Evolutionary conservation across 2,113 vertebrate species (phyloP).

Genomic region (Danionella cerebrum): DNA sequence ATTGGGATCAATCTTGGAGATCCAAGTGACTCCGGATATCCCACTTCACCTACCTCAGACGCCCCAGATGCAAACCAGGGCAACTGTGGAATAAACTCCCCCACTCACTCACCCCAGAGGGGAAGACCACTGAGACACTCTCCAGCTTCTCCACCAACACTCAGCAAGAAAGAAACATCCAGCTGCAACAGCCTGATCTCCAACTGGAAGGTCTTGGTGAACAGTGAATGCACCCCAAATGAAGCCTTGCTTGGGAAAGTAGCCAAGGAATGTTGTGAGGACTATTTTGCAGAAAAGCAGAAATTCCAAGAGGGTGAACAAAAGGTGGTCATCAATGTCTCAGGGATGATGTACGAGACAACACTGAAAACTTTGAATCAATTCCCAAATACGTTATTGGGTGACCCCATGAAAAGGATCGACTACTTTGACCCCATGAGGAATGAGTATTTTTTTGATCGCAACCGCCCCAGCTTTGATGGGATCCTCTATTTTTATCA

Average conservation of each 20-base stretch:
- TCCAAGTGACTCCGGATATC: constrained; percentile 74
- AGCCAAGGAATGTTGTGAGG: constrained; percentile 68
- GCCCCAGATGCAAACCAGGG: constrained; percentile 53
- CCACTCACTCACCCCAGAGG: constrained; percentile 50
- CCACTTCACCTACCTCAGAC: constrained; percentile 62
- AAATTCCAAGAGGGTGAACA: constrained; percentile 77
- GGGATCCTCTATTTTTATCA: constrained; percentile 97
- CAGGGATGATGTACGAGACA: constrained; percentile 88
- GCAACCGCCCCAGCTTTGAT: constrained; percentile 95
- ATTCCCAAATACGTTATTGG: constrained; percentile 88
- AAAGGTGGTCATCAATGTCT: constrained; percentile 89
- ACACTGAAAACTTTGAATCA: constrained; percentile 83
- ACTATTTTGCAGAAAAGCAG: constrained; percentile 68
- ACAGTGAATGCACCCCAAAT: constrained; percentile 70
- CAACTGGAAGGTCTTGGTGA: constrained; percentile 74
- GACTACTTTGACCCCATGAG: constrained; percentile 91
- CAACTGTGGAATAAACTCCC: constrained; percentile 46
- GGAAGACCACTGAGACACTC: constrained; percentile 44
- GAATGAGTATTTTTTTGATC: constrained; percentile 95
- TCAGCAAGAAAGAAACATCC: constrained; percentile 63
- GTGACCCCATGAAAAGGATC: constrained; percentile 82
- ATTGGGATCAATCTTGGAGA: constrained; percentile 70
- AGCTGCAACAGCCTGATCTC: constrained; percentile 78
- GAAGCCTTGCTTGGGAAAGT: constrained; percentile 81
- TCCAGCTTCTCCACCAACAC: constrained; percentile 48